Percentiles rank a stretch among this genome's conserved stretches.
Evolutionary conservation across 2,113 vertebrate genomes (phyloP).

Genomic region (Haliaeetus leucogaster): DNA sequence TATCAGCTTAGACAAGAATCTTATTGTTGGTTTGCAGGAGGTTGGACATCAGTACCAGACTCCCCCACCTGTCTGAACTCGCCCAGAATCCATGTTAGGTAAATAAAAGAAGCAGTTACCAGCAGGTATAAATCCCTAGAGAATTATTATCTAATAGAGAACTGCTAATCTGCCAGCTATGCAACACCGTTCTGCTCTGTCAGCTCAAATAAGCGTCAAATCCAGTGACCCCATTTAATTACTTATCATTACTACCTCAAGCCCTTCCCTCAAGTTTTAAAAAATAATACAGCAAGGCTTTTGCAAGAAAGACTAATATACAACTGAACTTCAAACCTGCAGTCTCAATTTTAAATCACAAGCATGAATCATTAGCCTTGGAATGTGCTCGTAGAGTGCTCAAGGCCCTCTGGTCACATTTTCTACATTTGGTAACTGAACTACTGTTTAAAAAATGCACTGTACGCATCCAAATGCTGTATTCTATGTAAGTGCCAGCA

Average conservation of each 20-base stretch:
- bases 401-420: neutral
- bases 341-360: neutral
- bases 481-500: neutral
- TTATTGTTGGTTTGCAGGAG: neutral
- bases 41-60: neutral
- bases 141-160: neutral
- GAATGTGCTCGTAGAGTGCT: neutral
- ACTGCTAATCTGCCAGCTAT: neutral
- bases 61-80: neutral
- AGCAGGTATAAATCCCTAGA: neutral
- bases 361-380: neutral
- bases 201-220: neutral
- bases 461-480: accelerated
- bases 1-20: neutral
- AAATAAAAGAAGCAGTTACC: neutral
- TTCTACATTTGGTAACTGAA: neutral
- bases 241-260: neutral
- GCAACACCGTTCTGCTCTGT: neutral
- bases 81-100: neutral
- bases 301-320: neutral
- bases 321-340: neutral
- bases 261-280: neutral
- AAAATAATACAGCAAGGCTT: neutral
- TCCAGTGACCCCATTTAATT: neutral
- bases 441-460: neutral